Conservation (phyloP, 1,140 invertebrate genomes). For the Aphaenogaster rudis region DNA sequence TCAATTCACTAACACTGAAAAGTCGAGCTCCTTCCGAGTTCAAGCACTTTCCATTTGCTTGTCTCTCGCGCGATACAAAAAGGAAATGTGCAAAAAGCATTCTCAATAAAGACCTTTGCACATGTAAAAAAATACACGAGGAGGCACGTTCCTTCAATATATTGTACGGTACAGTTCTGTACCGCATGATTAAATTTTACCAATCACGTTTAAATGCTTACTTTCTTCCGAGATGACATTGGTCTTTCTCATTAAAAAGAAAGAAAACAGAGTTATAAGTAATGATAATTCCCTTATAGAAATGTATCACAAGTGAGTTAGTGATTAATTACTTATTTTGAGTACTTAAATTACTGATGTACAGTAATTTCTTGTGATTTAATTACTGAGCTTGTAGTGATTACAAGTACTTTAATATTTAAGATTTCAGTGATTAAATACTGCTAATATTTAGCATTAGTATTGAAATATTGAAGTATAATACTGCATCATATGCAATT, state of each 20-base stretch:
- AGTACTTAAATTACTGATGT: too few relatives aligned
- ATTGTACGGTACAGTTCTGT: background rate
- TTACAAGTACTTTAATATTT: too few relatives aligned
- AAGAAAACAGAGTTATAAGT: background rate
- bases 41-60: slow-evolving; percentile 8
- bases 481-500: too few relatives aligned
- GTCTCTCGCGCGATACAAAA: background rate
- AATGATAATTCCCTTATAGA: background rate
- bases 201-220: background rate
- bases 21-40: background rate
- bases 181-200: background rate
- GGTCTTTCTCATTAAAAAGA: background rate
- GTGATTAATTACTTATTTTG: too few relatives aligned
- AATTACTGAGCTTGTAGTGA: too few relatives aligned
- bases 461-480: too few relatives aligned
- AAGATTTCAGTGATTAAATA: too few relatives aligned
- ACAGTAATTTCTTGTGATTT: too few relatives aligned
- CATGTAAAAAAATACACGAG: background rate
- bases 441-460: too few relatives aligned
- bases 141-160: too few relatives aligned
- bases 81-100: background rate
- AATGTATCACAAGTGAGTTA: too few relatives aligned
- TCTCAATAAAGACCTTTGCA: background rate
- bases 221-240: background rate
- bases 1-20: slow-evolving; percentile 33